Conservation (phyloP, 2,113 vertebrate genomes). For the Petaurus breviceps region DNA sequence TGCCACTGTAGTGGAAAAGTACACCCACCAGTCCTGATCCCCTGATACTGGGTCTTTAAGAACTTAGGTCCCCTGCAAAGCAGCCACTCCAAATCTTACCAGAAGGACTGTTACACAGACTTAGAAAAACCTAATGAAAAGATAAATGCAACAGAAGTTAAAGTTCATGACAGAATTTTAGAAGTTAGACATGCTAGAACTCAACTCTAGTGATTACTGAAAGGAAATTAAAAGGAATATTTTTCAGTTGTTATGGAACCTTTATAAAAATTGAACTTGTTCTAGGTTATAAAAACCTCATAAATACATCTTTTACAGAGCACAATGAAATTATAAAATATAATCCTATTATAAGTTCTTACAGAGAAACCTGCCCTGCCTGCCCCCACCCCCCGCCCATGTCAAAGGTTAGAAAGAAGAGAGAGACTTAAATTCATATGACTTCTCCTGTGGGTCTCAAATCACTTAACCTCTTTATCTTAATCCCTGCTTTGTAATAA, state of each 20-base stretch:
- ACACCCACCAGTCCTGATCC: background rate
- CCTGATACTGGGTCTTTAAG: background rate
- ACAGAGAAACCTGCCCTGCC: background rate
- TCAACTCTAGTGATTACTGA: background rate
- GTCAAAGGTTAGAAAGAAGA: slow-evolving; percentile 4
- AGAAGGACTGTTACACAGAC: background rate
- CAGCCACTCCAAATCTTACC: background rate
- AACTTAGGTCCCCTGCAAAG: background rate
- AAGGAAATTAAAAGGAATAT: background rate
- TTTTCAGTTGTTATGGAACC: background rate
- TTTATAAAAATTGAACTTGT: background rate
- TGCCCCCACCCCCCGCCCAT: background rate
- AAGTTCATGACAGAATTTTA: background rate
- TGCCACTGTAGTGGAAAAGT: background rate
- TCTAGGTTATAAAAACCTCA: background rate
- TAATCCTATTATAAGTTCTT: background rate
- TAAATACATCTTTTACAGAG: background rate
- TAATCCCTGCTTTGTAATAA: background rate
- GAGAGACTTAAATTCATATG: slow-evolving; percentile 4
- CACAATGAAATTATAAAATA: background rate
- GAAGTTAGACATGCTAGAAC: background rate
- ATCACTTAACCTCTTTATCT: slow-evolving; percentile 27
- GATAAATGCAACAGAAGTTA: background rate
- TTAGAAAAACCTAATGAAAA: background rate
- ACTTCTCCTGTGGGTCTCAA: background rate